Evolutionary conservation across 2,113 vertebrate species (phyloP).

Genomic region (Rhipidura dahli): DNA sequence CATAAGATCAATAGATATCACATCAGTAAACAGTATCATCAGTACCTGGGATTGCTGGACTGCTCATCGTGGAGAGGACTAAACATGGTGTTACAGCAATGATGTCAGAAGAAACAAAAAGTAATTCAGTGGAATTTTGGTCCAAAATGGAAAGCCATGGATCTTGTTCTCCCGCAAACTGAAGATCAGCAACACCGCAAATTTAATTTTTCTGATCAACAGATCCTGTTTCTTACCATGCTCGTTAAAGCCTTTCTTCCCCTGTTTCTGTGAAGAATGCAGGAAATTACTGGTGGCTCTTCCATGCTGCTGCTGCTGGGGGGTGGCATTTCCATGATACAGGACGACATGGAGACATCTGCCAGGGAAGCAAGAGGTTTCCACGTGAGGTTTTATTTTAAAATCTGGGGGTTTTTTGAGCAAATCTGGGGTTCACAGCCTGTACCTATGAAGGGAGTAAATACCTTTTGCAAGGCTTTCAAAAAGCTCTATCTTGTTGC

Average conservation of each 20-base stretch:
- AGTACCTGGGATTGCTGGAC: neutral
- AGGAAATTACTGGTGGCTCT: neutral
- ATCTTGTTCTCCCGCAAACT: neutral
- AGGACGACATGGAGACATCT: neutral
- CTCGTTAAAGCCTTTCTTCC: neutral
- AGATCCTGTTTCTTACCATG: neutral
- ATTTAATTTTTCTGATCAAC: neutral
- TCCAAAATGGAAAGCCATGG: neutral
- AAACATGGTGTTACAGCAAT: neutral
- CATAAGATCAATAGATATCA: neutral
- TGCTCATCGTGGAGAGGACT: neutral
- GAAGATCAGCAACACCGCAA: neutral
- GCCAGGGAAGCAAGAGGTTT: neutral
- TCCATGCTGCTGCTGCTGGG: neutral
- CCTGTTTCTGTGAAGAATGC: neutral
- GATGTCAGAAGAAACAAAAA: neutral
- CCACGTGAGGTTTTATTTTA: accelerated
- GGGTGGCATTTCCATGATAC: accelerated
- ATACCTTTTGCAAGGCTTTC: neutral
- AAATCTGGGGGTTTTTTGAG: neutral
- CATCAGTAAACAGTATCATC: neutral
- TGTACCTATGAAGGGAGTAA: neutral
- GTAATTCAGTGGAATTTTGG: neutral
- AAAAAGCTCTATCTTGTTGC: neutral
- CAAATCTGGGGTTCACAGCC: neutral